phyloP scores from a whole-genome alignment of 2,888 invertebrate species.

The Ametastegia equiseti region DNA sequence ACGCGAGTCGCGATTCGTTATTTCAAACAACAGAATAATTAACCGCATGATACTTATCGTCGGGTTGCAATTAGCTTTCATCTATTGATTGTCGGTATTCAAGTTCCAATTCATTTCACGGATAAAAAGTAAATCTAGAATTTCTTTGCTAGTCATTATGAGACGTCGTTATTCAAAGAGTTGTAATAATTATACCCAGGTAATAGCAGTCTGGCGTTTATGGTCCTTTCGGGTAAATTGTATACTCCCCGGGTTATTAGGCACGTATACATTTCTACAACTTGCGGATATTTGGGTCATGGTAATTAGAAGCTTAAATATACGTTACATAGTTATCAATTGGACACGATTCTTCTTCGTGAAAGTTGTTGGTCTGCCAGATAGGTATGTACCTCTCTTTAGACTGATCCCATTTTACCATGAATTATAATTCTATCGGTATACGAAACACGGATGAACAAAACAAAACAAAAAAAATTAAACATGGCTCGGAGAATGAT shows the following conservation, averaged over 20 bases:
- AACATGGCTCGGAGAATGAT: not conserved
- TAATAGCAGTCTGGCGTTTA: not conserved
- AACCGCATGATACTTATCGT: not conserved
- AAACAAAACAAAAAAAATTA: too few relatives aligned
- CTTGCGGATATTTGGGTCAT: not conserved
- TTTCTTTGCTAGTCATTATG: too few relatives aligned
- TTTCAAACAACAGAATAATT: not conserved
- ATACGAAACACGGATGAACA: not conserved
- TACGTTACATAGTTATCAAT: slow-evolving; percentile 14
- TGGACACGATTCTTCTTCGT: not conserved
- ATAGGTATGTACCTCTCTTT: not conserved
- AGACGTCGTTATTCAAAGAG: not conserved
- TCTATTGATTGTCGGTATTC: not conserved
- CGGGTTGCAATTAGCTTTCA: not conserved
- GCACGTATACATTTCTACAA: not conserved
- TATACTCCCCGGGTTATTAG: not conserved
- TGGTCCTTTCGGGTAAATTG: not conserved
- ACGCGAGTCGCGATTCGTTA: not conserved
- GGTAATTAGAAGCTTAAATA: slow-evolving; percentile 18
- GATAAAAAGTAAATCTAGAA: too few relatives aligned
- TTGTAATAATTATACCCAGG: not conserved
- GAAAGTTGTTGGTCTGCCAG: not conserved
- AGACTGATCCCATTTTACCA: not conserved
- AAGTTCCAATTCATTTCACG: too few relatives aligned
- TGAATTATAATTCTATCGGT: not conserved